Evolutionary conservation across 1,140 invertebrate species (phyloP).

Genomic region (Macrosteles quadrilineatus): DNA sequence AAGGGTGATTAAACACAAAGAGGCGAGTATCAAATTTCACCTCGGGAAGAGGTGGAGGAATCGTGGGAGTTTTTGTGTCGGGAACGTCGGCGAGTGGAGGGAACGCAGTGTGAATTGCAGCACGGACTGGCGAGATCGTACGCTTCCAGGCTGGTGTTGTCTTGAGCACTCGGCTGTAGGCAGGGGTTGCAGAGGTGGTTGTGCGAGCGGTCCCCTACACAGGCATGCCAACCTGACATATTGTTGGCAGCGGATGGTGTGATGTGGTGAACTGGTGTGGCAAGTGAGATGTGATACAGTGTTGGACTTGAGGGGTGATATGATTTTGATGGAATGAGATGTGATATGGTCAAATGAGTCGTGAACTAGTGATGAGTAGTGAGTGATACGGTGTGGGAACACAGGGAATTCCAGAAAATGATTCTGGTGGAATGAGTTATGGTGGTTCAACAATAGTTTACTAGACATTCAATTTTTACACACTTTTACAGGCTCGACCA

Average conservation of each 20-base stretch:
- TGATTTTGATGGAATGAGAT: too few relatives aligned
- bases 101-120: conserved; percentile 76
- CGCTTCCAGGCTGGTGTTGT: conserved; percentile 75
- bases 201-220: conserved; percentile 46
- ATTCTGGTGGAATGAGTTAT: too few relatives aligned
- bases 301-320: too few relatives aligned
- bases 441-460: too few relatives aligned
- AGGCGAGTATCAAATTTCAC: not conserved
- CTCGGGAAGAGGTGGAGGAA: not conserved
- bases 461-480: too few relatives aligned
- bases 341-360: too few relatives aligned
- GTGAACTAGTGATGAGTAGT: too few relatives aligned
- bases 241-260: conserved; percentile 33
- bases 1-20: not conserved
- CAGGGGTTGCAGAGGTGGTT: conserved; percentile 75
- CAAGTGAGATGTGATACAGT: too few relatives aligned
- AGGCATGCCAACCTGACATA: conserved; percentile 31
- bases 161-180: conserved; percentile 58
- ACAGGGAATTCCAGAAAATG: too few relatives aligned
- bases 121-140: conserved; percentile 82
- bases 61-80: conserved; percentile 36
- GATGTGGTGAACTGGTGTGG: too few relatives aligned
- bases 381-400: too few relatives aligned
- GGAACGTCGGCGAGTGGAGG: conserved; percentile 60
- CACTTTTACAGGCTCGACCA: too few relatives aligned